Percentiles rank a stretch among this genome's conserved stretches.
Conservation (phyloP, 2,113 vertebrate species). For the Actenoides hombroni region DNA sequence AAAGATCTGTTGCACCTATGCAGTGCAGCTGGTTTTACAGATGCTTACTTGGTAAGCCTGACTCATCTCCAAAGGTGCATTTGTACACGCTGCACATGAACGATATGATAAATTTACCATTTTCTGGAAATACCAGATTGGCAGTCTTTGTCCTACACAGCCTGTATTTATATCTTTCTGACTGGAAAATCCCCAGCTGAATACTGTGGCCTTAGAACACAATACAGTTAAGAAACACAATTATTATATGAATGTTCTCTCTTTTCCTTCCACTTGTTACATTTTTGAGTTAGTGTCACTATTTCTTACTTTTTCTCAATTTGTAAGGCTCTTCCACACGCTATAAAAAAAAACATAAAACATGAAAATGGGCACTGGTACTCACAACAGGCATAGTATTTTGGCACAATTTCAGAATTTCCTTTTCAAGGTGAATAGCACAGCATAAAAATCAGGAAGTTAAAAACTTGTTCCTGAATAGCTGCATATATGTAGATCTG, state of each 20-base stretch:
- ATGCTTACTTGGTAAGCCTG: not conserved
- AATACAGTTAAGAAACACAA: not conserved
- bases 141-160: not conserved
- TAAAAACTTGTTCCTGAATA: not conserved
- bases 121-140: slow-evolving; percentile 18
- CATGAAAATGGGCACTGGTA: not conserved
- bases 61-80: not conserved
- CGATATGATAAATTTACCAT: not conserved
- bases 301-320: not conserved
- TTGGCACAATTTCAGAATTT: not conserved
- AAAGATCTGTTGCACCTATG: not conserved
- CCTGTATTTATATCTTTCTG: not conserved
- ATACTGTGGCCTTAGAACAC: not conserved
- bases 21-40: slow-evolving; percentile 4
- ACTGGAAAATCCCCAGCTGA: slow-evolving; percentile 6
- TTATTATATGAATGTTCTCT: not conserved
- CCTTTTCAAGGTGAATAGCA: not conserved
- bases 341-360: not conserved
- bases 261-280: not conserved
- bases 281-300: not conserved
- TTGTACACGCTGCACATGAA: not conserved
- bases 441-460: not conserved
- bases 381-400: not conserved
- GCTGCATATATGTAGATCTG: not conserved
- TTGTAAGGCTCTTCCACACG: not conserved